Evolutionary conservation across 2,888 invertebrate species (phyloP).

Genomic region (Ennomos quercinarius): DNA sequence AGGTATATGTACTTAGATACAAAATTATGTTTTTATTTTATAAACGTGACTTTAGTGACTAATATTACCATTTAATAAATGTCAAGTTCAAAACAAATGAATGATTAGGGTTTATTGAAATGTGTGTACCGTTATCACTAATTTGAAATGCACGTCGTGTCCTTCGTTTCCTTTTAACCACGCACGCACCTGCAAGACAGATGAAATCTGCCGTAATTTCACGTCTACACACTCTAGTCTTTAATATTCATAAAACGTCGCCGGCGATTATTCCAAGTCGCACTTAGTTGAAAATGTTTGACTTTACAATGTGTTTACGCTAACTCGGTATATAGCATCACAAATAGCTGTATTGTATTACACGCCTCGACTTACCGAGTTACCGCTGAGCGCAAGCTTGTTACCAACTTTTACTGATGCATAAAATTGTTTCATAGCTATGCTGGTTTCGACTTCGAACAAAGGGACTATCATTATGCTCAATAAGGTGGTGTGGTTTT

Average conservation of each 20-base stretch:
- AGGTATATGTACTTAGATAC: no score
- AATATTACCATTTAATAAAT: no score
- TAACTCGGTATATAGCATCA: conserved; percentile 61
- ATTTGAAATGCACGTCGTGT: conserved; percentile 33
- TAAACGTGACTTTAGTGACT: background rate
- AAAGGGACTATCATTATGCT: conserved; percentile 47
- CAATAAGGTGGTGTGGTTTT: conserved; percentile 38
- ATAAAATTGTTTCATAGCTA: conserved; percentile 52
- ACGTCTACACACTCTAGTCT: conserved; percentile 52
- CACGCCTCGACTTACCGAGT: conserved; percentile 59
- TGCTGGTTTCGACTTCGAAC: conserved; percentile 54
- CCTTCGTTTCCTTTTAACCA: conserved; percentile 21
- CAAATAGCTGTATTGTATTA: conserved; percentile 72
- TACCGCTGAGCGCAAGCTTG: conserved; percentile 53
- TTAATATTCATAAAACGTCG: conserved; percentile 71
- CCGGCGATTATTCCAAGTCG: conserved; percentile 62
- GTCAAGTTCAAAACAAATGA: no score
- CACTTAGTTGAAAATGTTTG: conserved; percentile 54
- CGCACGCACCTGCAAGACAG: conserved; percentile 38
- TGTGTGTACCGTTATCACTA: conserved; percentile 4
- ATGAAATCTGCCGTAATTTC: conserved; percentile 54
- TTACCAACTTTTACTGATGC: conserved; percentile 57
- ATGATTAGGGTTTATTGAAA: no score
- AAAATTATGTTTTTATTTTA: no score
- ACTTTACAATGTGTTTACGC: conserved; percentile 65